These are phyloP conservation scores for Tethya wilhelma DNA, from an alignment of 37 sponge, comb jelly and placozoan species.

Conservation along the genomic window DNA sequence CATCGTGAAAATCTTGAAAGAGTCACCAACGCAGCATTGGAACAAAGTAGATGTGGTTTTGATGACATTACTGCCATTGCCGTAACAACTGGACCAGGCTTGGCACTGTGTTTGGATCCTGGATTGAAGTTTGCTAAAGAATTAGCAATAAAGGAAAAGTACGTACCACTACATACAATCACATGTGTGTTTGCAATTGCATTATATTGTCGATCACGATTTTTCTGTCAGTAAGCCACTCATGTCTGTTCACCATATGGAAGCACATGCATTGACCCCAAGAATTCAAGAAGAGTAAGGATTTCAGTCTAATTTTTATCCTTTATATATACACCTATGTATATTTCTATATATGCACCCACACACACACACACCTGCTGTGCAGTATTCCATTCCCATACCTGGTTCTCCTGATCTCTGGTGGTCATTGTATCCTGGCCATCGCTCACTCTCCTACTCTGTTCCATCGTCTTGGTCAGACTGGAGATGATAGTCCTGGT, in stretches of 20 bases:
- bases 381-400: slow-evolving; percentile 83
- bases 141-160: slow-evolving; percentile 36
- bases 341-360: background rate
- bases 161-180: background rate
- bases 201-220: background rate
- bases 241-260: slow-evolving; percentile 86
- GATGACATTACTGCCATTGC: slow-evolving; percentile 71
- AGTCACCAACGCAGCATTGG: slow-evolving; percentile 52
- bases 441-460: slow-evolving; percentile 36
- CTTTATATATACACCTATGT: background rate
- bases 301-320: background rate
- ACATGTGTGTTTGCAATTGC: background rate
- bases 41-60: slow-evolving; percentile 40
- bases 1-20: slow-evolving; percentile 51
- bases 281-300: slow-evolving; percentile 57
- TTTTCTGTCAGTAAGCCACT: slow-evolving; percentile 64
- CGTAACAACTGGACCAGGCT: slow-evolving; percentile 83
- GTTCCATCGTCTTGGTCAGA: slow-evolving; percentile 54
- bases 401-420: slow-evolving; percentile 82
- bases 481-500: slow-evolving; percentile 71
- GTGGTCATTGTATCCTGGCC: slow-evolving; percentile 82
- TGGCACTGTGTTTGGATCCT: slow-evolving; percentile 55
- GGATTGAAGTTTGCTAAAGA: slow-evolving; percentile 64
- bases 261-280: slow-evolving; percentile 84
- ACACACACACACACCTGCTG: background rate